Evolutionary conservation across 1,140 invertebrate species (phyloP).

Genomic region (Papilio xuthus): DNA sequence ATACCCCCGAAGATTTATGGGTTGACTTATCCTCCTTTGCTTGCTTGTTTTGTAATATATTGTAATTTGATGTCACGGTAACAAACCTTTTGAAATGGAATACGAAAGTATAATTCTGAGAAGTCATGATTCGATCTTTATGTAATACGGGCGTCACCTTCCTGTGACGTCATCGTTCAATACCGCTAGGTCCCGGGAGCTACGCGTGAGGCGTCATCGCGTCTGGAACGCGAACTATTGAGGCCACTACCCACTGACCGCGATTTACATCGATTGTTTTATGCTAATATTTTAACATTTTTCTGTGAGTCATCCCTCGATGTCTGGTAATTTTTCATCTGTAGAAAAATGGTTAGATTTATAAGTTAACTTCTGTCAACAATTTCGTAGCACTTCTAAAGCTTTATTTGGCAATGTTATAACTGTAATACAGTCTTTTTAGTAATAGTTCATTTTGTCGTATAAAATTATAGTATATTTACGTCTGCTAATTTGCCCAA

Average conservation of each 20-base stretch:
- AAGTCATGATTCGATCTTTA: neutral
- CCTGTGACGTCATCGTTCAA: slow-evolving; percentile 7
- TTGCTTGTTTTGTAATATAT: too few relatives aligned
- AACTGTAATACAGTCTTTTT: neutral
- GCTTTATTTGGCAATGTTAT: too few relatives aligned
- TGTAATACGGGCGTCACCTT: neutral
- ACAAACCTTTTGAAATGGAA: too few relatives aligned
- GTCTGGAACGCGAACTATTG: slow-evolving; percentile 58
- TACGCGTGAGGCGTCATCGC: slow-evolving; percentile 56
- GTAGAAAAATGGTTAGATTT: neutral
- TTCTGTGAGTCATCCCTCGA: neutral
- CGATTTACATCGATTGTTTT: slow-evolving; percentile 43
- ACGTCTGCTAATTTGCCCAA: neutral
- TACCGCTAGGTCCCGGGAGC: slow-evolving; percentile 1
- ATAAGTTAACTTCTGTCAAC: too few relatives aligned
- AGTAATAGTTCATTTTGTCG: neutral
- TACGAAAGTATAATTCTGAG: neutral
- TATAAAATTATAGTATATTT: neutral
- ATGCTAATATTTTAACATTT: slow-evolving; percentile 34
- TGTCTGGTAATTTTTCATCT: too few relatives aligned
- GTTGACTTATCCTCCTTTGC: too few relatives aligned
- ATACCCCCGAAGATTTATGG: too few relatives aligned
- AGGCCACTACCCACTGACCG: slow-evolving; percentile 56
- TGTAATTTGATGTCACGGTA: too few relatives aligned
- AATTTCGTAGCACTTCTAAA: too few relatives aligned